phyloP scores from a whole-genome alignment of 1,140 invertebrate species.

The Drosophila athabasca region DNA sequence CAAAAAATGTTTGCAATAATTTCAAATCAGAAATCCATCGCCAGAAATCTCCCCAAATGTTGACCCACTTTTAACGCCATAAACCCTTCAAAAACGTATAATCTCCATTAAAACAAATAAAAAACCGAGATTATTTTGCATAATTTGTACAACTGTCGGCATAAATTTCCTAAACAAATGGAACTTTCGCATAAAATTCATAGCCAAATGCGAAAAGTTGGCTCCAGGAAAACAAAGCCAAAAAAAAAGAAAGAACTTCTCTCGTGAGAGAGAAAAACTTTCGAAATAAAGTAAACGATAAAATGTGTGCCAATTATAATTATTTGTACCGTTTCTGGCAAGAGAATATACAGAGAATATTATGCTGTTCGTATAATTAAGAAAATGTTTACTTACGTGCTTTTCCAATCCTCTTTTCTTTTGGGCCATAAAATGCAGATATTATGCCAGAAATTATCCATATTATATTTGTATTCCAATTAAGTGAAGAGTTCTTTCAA shows the following conservation, averaged over 20 bases:
- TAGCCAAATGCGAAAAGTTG: conserved; percentile 67
- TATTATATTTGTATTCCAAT: conserved; percentile 4
- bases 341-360: conserved; percentile 24
- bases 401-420: not conserved
- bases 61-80: conserved; percentile 14
- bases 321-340: conserved; percentile 39
- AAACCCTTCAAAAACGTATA: not conserved
- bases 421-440: conserved; percentile 32
- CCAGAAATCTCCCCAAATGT: no score
- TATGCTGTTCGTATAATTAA: conserved; percentile 45
- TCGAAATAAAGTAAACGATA: conserved; percentile 70
- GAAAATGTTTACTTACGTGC: conserved; percentile 23
- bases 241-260: conserved; percentile 39
- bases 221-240: conserved; percentile 28
- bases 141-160: conserved; percentile 64
- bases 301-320: conserved; percentile 72
- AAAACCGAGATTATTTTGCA: conserved; percentile 29
- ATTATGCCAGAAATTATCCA: conserved; percentile 36
- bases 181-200: conserved; percentile 50
- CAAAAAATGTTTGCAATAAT: no score
- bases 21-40: not conserved
- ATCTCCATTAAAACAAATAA: conserved; percentile 3
- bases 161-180: conserved; percentile 62
- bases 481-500: no score
- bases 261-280: conserved; percentile 42